phyloP scores from a whole-genome alignment of 2,797 vertebrate species.

The Gambusia yucatana region DNA sequence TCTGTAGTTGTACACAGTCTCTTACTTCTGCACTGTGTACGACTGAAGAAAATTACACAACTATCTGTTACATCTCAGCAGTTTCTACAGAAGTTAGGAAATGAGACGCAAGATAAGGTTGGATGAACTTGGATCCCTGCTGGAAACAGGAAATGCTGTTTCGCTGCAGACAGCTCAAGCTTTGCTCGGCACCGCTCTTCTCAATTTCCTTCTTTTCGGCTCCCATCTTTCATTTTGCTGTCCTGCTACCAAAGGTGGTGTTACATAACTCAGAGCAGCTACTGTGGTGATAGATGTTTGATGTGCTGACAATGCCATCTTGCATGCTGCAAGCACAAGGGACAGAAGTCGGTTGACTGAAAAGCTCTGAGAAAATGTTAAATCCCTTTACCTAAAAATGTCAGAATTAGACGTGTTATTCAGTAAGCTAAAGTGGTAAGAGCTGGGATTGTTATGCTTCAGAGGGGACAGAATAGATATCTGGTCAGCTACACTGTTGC shows the following conservation, averaged over 20 bases:
- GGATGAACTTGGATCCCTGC: constrained; percentile 85
- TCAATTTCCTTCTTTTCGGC: constrained; percentile 74
- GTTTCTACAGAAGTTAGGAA: constrained; percentile 25
- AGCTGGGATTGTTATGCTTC: constrained; percentile 64
- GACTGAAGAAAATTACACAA: constrained; percentile 14
- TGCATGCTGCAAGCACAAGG: constrained; percentile 73
- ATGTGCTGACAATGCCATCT: constrained; percentile 61
- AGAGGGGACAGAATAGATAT: constrained; percentile 72
- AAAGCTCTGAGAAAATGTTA: constrained; percentile 23
- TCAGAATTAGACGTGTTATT: constrained; percentile 46
- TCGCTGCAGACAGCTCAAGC: constrained; percentile 81
- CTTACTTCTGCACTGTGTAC: constrained; percentile 15
- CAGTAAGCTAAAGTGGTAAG: constrained; percentile 53
- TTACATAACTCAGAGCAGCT: constrained; percentile 63
- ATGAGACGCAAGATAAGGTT: constrained; percentile 64
- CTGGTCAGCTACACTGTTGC: constrained; percentile 84
- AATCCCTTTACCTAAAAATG: constrained; percentile 2
- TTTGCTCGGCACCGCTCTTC: constrained; percentile 79
- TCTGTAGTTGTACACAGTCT: constrained; percentile 2
- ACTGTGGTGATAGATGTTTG: constrained; percentile 61
- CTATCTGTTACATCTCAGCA: constrained; percentile 21
- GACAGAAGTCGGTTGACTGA: constrained; percentile 59
- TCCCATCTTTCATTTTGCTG: constrained; percentile 80
- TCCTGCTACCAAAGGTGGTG: constrained; percentile 61
- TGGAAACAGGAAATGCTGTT: constrained; percentile 83